Base-by-base conservation (phyloP, 2,797 vertebrate genomes). In the Eupleurogrammus muticus region DNA sequence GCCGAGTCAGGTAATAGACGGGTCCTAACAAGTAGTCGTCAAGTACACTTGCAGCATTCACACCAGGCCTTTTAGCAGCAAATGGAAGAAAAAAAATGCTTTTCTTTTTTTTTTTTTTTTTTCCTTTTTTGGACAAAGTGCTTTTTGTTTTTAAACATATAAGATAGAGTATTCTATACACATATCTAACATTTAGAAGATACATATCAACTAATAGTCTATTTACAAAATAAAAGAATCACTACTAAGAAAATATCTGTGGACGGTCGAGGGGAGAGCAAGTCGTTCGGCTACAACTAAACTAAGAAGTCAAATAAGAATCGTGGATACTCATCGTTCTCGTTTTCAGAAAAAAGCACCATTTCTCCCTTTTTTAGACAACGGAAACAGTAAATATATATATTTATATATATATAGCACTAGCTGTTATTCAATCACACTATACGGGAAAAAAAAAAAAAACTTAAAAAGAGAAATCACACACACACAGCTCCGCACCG, bases 51-150 rank as follows among this genome's bases (percentile, higher is more conserved):
- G 97, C 97, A 98, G 97, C 97, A 96, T 96, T 98, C 97, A 96
- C 95, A 97, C 95, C 92, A 97, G 96, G 95, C 96, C 96, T 93
- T 95, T 96, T 99, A 99, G 97, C 97, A 99, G 97, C 97, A 98
- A 97, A 97, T 97, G 96, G 97, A 96, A 98, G 96, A 96, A 97
- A 96, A 96, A 96, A 97, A 80, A 92, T 88, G 94, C 92, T 95
- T 93, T 94, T 94, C 90, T 95, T 93, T 94, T 93, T 94, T 65
- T 88, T 87, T 91, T 89, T 87, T 79, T 84, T 81, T 85, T 81
- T 66, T 79, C 59, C 75, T 94, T 95, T 94, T 97, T 94, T 95
- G 95, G 91, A 97, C 96, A 99, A 99, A 99, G 97, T 99, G 97
- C 97, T 96, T 96, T n/a, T 93, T 87, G 84, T 92, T 92, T 92